These are phyloP conservation scores for Amblyornis subalaris DNA, from an alignment of 2,113 vertebrate species.

Conservation along the genomic window DNA sequence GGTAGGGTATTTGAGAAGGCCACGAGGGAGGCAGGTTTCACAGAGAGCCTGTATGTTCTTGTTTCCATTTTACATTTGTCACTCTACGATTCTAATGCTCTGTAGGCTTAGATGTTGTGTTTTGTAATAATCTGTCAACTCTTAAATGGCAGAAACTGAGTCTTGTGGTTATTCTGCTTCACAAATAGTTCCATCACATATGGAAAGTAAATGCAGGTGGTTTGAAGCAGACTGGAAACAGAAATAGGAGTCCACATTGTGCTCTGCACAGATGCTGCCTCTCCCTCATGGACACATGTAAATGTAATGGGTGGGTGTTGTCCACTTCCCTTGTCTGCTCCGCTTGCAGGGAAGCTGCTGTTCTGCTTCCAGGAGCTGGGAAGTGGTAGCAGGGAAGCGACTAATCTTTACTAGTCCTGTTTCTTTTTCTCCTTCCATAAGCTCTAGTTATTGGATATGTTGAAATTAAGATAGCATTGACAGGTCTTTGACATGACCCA, in stretches of 20 bases:
- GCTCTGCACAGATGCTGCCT: neutral
- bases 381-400: neutral
- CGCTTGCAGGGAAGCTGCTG: neutral
- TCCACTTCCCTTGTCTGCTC: neutral
- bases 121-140: neutral
- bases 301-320: neutral
- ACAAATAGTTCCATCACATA: neutral
- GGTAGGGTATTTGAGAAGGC: neutral
- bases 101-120: neutral
- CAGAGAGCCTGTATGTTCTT: neutral
- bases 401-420: neutral
- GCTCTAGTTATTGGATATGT: neutral
- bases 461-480: neutral
- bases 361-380: neutral
- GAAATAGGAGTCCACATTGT: neutral
- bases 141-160: neutral
- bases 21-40: neutral
- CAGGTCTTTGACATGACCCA: neutral
- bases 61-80: neutral
- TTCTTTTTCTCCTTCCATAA: neutral
- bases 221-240: neutral
- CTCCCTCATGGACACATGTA: neutral
- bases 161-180: neutral
- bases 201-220: neutral
- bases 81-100: neutral